Base-by-base conservation (phyloP, 2,888 invertebrate species). In the Pimpla rufipes region DNA sequence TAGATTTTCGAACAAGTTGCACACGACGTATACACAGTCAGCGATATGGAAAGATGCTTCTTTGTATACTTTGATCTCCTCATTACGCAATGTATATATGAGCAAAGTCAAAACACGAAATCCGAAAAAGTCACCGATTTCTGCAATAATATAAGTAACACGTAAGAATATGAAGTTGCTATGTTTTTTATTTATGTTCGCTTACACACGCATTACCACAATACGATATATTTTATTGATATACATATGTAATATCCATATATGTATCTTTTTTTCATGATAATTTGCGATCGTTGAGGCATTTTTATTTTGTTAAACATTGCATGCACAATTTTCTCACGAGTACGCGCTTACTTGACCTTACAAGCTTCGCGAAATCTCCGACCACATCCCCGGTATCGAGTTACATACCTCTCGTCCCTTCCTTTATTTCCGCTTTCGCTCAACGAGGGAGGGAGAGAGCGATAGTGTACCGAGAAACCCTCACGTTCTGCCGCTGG, bases 351-450 rank as follows among this genome's bases (percentile, higher is more conserved):
- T 40, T 16, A 62, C 16, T 37, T 40, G 59, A 62, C 59, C 37
- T 62, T 37, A 37, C 37, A 37, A 62, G 18, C 37, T 18, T 3
- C 16, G 16, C 59, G 59, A 62, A 62, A 62, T 62, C 37, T 62
- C 37, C 37, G n/a, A 62, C 37, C 59, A 40, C 59, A 62, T 62
- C 59, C 59, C n/a, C 37, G 18, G 16, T 55, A 18, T 62, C 59
- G 59, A 18, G 16, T 62, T 62, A 62, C 59, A 1, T 37, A 62
- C 59, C n/a, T 37, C 16, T 10, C 59, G 37, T 62, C 16, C 37
- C 59, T 62, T 62, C 37, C 18, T 16, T 62, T 62, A 62, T 37
- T 62, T 62, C 59, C 59, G 59, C 59, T 62, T 62, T 40, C 59
- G 59, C 59, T 62, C 18, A 10, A 10, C 16, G 10, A n/a, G 16